A percentile compares a stretch with the other conserved stretches of the same genome.
These are phyloP conservation scores for Mylabris phalerata DNA, from an alignment of 1,140 invertebrate genomes.

Conservation along the genomic window DNA sequence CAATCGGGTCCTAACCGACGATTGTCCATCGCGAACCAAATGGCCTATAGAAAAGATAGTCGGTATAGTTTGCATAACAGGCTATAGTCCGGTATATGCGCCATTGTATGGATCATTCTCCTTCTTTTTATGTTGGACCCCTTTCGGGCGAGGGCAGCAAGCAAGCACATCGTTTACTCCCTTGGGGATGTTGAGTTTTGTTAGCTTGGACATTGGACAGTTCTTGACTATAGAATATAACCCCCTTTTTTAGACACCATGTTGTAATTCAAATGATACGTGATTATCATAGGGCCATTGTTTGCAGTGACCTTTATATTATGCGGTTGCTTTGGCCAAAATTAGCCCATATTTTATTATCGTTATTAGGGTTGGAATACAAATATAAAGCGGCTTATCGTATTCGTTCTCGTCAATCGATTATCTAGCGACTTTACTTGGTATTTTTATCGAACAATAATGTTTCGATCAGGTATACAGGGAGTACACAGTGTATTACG, in stretches of 20 bases:
- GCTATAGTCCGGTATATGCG: constrained; percentile 24
- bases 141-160: constrained; percentile 18
- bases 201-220: constrained; percentile 13
- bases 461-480: neutral
- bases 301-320: neutral
- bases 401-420: too few relatives aligned
- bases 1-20: constrained; percentile 31
- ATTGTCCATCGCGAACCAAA: constrained; percentile 33
- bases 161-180: neutral
- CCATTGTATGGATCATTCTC: constrained; percentile 29
- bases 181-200: neutral
- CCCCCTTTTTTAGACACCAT: constrained; percentile 5
- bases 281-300: constrained; percentile 27
- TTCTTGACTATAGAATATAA: neutral
- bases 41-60: constrained; percentile 34
- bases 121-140: constrained; percentile 31
- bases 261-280: constrained; percentile 32
- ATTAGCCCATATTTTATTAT: too few relatives aligned
- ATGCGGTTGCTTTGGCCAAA: too few relatives aligned
- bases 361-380: too few relatives aligned
- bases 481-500: neutral
- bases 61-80: constrained; percentile 35
- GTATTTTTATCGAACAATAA: constrained; percentile 10
- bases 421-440: too few relatives aligned
- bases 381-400: too few relatives aligned